Evolutionary conservation across 2,797 vertebrate genomes (phyloP), one percentile per base, ranked within the genome.

Genomic region (Hapalemur alaotrensis): DNA sequence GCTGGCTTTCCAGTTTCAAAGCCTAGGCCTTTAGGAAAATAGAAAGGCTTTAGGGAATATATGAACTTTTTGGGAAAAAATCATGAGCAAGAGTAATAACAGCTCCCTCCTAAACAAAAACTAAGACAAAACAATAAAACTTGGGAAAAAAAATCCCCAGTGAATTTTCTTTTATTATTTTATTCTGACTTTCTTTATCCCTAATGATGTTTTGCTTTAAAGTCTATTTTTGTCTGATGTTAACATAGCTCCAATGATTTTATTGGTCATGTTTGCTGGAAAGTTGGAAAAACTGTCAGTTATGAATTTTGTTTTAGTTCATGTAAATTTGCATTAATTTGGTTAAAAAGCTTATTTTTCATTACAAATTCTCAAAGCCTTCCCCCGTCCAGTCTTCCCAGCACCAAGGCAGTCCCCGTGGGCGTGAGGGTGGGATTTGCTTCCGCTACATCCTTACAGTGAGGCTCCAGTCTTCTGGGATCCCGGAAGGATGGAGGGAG

Each of bases 351-450:
- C 35, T 76, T 90, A 23, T 32, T 54, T 75, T 23, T 80, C 23
- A 3, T 52, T 57, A 30, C 2, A 28, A 12, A 75, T 76, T 76
- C 28, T 61, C 30, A 23, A 35, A 50, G 50, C 22, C 1, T 1
- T 35, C 6, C 2, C 25, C 17, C 3, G 4, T 7, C 17, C 12
- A 3, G 8, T 46, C 63, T n/a, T 63, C 48, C 75, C 2, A 1
- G 48, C 32, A 28, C 3, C 0, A 1, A n/a, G 43, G 18, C 12
- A 7, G 14, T 30, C 5, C 57, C n/a, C 2, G 17, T 18, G 28
- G 35, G 10, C 0, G 0, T 50, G 22, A 13, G 32, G 0, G 1
- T 38, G 13, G 20, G 13, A 17, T n/a, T 41, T 65, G 7, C 5
- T 18, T 18, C 7, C 35, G 43, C 13, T 48, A 9, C 3, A 20